Conservation (phyloP, 2,888 invertebrate genomes). For the Pseudococcus jackbeardsleyi region DNA sequence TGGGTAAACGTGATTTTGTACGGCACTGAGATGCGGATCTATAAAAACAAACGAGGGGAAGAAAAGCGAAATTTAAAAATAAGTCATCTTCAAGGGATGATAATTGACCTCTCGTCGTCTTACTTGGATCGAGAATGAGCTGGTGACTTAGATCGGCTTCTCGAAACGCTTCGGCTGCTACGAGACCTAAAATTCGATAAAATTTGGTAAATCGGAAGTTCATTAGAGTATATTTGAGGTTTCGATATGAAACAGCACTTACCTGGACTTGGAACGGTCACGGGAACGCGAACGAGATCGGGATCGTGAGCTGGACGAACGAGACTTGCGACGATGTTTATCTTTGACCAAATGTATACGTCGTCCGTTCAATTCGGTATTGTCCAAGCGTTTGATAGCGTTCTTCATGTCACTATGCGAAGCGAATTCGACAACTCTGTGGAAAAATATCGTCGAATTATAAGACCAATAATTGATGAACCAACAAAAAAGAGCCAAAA, state of each 20-base stretch:
- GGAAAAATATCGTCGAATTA: slow-evolving; percentile 40
- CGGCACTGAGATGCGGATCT: slow-evolving; percentile 83
- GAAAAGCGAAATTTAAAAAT: neutral
- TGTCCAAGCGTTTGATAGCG: slow-evolving; percentile 96
- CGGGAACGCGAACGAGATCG: slow-evolving; percentile 77
- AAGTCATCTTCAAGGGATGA: neutral
- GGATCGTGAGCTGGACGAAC: slow-evolving; percentile 79
- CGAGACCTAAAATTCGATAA: slow-evolving; percentile 72
- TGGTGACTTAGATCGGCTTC: slow-evolving; percentile 75
- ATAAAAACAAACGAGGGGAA: neutral
- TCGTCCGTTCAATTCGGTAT: slow-evolving; percentile 95
- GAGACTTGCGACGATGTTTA: slow-evolving; percentile 70
- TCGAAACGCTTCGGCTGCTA: slow-evolving; percentile 73
- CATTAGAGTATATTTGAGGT: neutral
- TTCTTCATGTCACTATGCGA: slow-evolving; percentile 95
- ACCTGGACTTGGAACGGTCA: slow-evolving; percentile 69
- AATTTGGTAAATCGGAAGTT: slow-evolving; percentile 54
- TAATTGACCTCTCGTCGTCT: neutral
- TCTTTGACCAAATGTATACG: slow-evolving; percentile 93
- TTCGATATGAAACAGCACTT: neutral
- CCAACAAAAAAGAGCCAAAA: too few species aligned
- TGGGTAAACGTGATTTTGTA: slow-evolving; percentile 82
- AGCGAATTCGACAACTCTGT: slow-evolving; percentile 96
- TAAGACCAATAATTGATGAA: too few species aligned
- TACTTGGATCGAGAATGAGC: slow-evolving; percentile 66